Percentiles rank a stretch among this genome's conserved stretches.
phyloP scores from a whole-genome alignment of 2,797 vertebrate species.

The Sebastes melanostomus region DNA sequence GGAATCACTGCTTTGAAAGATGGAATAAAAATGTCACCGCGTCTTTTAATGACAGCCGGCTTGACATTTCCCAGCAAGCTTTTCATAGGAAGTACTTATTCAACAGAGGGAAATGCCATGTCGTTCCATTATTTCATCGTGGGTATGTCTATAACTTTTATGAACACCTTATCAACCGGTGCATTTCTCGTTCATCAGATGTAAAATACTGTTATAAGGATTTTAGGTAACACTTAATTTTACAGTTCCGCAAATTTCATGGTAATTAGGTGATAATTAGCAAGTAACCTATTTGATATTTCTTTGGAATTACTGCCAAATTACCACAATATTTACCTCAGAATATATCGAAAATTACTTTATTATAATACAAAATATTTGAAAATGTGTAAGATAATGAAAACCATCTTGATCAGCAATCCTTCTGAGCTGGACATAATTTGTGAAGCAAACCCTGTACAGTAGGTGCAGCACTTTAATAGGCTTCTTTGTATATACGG shows the following conservation, averaged over 20 bases:
- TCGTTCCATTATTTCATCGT: conserved; percentile 33
- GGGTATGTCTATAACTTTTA: conserved; percentile 28
- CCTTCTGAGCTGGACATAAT: not conserved
- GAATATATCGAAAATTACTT: too few relatives aligned
- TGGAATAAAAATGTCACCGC: conserved; percentile 75
- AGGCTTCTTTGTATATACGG: not conserved
- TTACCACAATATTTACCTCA: too few relatives aligned
- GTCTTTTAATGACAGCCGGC: conserved; percentile 73
- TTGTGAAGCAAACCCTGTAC: not conserved
- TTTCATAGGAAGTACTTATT: conserved; percentile 49
- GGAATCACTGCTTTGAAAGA: conserved; percentile 69
- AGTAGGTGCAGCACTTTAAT: not conserved
- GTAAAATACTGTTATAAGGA: not conserved
- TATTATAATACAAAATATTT: not conserved
- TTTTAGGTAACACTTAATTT: not conserved
- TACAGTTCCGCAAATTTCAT: too few relatives aligned
- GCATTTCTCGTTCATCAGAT: not conserved
- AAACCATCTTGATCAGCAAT: not conserved
- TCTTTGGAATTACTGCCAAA: too few relatives aligned
- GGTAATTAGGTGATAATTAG: too few relatives aligned
- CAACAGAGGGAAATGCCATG: conserved; percentile 55
- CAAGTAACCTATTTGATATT: too few relatives aligned
- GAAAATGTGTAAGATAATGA: not conserved
- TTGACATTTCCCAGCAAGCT: conserved; percentile 74
- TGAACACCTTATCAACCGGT: conserved; percentile 3